phyloP scores from a whole-genome alignment of 1,140 invertebrate genomes.

The Trypoxylus dichotomus region DNA sequence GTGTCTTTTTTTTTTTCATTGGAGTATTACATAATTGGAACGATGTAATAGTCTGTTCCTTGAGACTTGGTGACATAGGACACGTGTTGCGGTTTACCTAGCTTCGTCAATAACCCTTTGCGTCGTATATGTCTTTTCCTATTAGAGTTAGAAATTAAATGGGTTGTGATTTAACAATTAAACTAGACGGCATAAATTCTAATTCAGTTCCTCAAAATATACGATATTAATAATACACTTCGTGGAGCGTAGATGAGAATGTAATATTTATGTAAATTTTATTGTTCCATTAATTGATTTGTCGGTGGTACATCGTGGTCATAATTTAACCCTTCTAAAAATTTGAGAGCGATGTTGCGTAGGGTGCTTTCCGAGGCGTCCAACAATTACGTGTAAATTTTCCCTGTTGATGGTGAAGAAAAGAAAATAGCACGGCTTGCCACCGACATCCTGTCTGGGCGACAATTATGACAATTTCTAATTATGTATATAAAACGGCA shows the following conservation, averaged over 20 bases:
- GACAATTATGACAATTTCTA: conserved; percentile 31
- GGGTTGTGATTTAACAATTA: not conserved
- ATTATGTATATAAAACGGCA: conserved; percentile 12
- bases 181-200: not conserved
- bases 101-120: no score
- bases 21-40: no score
- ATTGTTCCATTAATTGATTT: conserved; percentile 28
- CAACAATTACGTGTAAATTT: not conserved
- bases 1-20: no score
- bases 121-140: not conserved
- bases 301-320: conserved; percentile 3
- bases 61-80: no score
- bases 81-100: no score
- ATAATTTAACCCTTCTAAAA: conserved; percentile 27
- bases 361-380: not conserved
- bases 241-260: conserved; percentile 7
- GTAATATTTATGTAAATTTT: conserved; percentile 32
- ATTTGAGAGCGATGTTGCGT: not conserved
- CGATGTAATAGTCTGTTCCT: no score
- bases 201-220: not conserved
- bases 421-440: not conserved
- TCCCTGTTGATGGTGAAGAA: not conserved
- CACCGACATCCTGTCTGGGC: not conserved
- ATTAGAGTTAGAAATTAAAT: not conserved
- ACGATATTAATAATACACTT: not conserved